Base-by-base conservation (phyloP, 2,113 vertebrate genomes). In the Oophaga pumilio region DNA sequence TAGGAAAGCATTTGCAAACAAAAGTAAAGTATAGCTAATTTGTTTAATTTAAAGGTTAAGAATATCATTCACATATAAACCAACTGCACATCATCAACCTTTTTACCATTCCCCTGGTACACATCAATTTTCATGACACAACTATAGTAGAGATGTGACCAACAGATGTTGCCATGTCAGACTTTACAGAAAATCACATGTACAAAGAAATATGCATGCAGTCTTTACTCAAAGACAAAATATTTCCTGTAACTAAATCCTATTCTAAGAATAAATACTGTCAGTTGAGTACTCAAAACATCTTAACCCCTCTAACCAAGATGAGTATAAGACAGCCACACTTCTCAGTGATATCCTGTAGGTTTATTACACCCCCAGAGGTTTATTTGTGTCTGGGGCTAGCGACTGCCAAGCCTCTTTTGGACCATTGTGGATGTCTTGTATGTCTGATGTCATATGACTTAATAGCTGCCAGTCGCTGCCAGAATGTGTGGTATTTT, bases 401-500 rank as follows among this genome's bases (percentile, higher is more conserved):
- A 8, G 49, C 68, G 74, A 52, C 84, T 86, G 84, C 84, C 84
- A 86, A 86, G 71, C 69, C 33, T 62, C 20, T 77, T 76, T 43
- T 64, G n/a, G 59, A 76, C 84, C 12, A 33, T 85, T 60, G 83
- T 85, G 49, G 73, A 86, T 77, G 74, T 66, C 59, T 86, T 86
- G 20, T 11, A 60, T 28, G 43, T 64, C 74, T 86, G 84, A 86
- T 77, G 84, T 86, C 84, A 86, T 86, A 76, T 86, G 60, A 78
- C 76, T 86, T 78, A 60, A 86, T 77, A 86, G 59, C n/a, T 28
- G 60, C 59, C 15, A 78, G 12, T 18, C 50, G 10, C 59, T 78
- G 84, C 74, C 69, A 77, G 13, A 66, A 77, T 85, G 84, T 77
- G 84, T 77, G 84, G 84, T 85, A 85, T 85, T 85, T 60, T 85